phyloP scores from a whole-genome alignment of 2,797 vertebrate genomes.

The Urosaurus nigricauda region DNA sequence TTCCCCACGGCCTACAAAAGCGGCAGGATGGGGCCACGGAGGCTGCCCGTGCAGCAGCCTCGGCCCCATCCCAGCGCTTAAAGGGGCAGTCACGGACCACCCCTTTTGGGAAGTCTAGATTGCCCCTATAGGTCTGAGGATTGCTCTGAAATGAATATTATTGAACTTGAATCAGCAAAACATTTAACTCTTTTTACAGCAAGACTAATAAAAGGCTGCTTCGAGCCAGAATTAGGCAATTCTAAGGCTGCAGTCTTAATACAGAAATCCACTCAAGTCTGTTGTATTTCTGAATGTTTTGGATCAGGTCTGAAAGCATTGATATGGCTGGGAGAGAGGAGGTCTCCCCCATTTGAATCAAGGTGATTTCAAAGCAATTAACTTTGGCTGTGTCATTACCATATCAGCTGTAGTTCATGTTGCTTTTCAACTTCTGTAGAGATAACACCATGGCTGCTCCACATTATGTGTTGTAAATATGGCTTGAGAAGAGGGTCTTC shows the following conservation, averaged over 20 bases:
- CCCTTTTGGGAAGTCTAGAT: too few relatives aligned
- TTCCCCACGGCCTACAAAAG: too few relatives aligned
- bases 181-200: not conserved
- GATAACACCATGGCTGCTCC: not conserved
- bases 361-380: not conserved
- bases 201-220: not conserved
- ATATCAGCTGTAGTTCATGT: not conserved
- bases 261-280: not conserved
- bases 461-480: not conserved
- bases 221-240: not conserved
- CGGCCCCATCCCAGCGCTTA: too few relatives aligned
- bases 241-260: not conserved
- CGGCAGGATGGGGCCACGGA: too few relatives aligned
- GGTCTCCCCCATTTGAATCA: not conserved
- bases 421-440: not conserved
- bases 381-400: not conserved
- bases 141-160: slow-evolving; percentile 16
- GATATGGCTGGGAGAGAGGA: not conserved
- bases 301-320: not conserved
- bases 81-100: too few relatives aligned
- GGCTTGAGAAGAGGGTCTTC: not conserved
- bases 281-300: not conserved
- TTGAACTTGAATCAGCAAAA: not conserved
- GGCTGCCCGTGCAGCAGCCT: too few relatives aligned
- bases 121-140: not conserved